These are phyloP conservation scores for Podiceps cristatus DNA, from an alignment of 2,113 vertebrate species.

Conservation along the genomic window DNA sequence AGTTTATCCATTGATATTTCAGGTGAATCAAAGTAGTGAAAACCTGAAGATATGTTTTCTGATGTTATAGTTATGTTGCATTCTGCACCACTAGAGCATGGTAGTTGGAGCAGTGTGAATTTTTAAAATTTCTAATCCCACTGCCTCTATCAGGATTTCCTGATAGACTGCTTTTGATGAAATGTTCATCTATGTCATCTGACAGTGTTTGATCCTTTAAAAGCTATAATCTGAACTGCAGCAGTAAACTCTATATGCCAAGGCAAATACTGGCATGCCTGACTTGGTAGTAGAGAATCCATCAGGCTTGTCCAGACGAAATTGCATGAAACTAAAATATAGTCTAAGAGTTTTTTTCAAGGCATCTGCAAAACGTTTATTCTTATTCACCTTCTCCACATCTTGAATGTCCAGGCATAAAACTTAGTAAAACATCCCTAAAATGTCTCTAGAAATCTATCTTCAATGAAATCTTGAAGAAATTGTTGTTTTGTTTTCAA, in stretches of 20 bases:
- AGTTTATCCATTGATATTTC: not conserved
- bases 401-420: not conserved
- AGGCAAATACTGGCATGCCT: not conserved
- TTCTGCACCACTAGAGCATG: not conserved
- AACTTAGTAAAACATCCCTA: not conserved
- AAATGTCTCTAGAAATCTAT: not conserved
- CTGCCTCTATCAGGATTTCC: not conserved
- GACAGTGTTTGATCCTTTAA: not conserved
- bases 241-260: not conserved
- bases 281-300: not conserved
- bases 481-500: not conserved
- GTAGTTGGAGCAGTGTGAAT: not conserved
- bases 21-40: not conserved
- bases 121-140: not conserved
- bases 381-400: not conserved
- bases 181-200: not conserved
- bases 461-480: not conserved
- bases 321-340: not conserved
- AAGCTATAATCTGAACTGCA: not conserved
- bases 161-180: not conserved
- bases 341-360: not conserved
- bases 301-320: not conserved
- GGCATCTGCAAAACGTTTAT: not conserved
- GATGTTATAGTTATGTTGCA: not conserved
- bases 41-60: not conserved